Evolutionary conservation across 2,888 invertebrate genomes (phyloP).

Genomic region (Mythimna albipuncta): DNA sequence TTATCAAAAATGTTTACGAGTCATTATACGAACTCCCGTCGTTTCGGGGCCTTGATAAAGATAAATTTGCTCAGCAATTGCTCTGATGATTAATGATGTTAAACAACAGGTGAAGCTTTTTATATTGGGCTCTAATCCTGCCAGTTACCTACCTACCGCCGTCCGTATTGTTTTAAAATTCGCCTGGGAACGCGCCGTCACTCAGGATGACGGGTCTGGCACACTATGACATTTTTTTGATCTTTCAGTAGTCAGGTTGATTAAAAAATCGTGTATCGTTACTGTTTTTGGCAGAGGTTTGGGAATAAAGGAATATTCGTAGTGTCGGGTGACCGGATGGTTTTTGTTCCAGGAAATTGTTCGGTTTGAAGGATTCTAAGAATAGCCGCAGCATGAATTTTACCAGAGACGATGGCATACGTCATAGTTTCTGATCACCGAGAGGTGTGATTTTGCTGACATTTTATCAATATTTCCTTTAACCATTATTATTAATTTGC

Average conservation of each 20-base stretch:
- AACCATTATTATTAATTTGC: background rate
- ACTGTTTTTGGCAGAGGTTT: constrained; percentile 40
- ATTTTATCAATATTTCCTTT: background rate
- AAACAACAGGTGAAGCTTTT: constrained; percentile 66
- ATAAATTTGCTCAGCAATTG: constrained; percentile 73
- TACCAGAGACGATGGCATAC: background rate
- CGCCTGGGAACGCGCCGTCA: constrained; percentile 53
- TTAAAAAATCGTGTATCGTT: constrained; percentile 57
- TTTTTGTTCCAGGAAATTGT: constrained; percentile 13
- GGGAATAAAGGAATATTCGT: constrained; percentile 47
- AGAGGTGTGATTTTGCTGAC: background rate
- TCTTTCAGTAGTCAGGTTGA: constrained; percentile 48
- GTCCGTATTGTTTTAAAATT: constrained; percentile 63
- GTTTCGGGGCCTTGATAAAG: constrained; percentile 74
- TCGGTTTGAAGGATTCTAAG: background rate
- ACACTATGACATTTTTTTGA: constrained; percentile 52
- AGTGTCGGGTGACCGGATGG: constrained; percentile 1
- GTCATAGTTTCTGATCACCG: background rate
- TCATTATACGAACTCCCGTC: constrained; percentile 67
- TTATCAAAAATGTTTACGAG: constrained; percentile 67
- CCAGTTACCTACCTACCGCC: constrained; percentile 50
- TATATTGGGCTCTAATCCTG: constrained; percentile 60
- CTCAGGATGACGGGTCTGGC: constrained; percentile 34
- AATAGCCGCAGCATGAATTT: no score
- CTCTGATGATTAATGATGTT: constrained; percentile 74